Percentiles rank a stretch among this genome's conserved stretches.
Conservation (phyloP, 2,888 invertebrate species). For the Agriopis marginaria region DNA sequence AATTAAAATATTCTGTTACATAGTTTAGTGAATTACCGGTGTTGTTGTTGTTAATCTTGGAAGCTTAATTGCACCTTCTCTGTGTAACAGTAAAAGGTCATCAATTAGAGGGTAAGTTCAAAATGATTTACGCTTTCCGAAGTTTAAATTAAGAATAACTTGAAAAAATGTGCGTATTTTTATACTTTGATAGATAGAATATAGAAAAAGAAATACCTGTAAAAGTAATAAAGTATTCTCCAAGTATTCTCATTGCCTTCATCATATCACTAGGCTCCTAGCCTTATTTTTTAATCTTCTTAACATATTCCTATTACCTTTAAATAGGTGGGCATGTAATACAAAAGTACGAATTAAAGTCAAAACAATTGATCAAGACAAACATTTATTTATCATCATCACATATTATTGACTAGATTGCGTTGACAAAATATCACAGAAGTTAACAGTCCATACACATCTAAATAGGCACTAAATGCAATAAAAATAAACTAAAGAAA, state of each 20-base stretch:
- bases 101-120: slow-evolving; percentile 4
- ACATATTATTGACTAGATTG: slow-evolving; percentile 37
- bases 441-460: slow-evolving; percentile 8
- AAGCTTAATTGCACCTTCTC: neutral
- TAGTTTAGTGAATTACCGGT: too few species aligned
- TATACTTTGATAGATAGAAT: too few species aligned
- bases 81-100: neutral
- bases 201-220: too few species aligned
- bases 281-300: too few species aligned
- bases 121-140: slow-evolving; percentile 8
- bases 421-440: slow-evolving; percentile 43
- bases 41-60: neutral
- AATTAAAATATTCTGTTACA: neutral
- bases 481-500: too few species aligned
- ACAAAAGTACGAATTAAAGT: neutral
- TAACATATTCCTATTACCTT: too few species aligned
- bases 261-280: too few species aligned
- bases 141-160: neutral
- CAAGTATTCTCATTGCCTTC: too few species aligned
- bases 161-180: too few species aligned
- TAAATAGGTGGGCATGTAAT: too few species aligned
- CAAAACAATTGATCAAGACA: neutral
- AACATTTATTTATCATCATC: slow-evolving; percentile 26
- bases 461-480: neutral
- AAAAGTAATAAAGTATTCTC: too few species aligned